A percentile compares a stretch with the other conserved stretches of the same genome.
These are phyloP conservation scores for Hydropsyche betteni DNA, from an alignment of 2,888 invertebrate species.

Conservation along the genomic window DNA sequence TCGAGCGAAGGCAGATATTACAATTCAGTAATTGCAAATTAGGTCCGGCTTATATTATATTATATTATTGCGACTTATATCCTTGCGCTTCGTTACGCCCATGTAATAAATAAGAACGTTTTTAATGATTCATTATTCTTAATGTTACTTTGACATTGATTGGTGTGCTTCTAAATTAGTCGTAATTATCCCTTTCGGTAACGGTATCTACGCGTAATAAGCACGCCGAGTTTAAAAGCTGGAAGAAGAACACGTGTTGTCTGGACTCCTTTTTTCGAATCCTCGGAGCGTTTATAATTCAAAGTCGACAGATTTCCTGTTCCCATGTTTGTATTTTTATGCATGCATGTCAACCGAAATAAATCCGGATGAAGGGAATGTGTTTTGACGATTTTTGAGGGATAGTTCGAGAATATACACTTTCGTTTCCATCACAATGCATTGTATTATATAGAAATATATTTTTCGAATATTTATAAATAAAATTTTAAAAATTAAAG, in stretches of 20 bases:
- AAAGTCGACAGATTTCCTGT: slow-evolving; percentile 44
- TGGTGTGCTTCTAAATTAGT: slow-evolving; percentile 7
- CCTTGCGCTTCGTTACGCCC: neutral
- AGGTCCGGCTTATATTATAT: neutral
- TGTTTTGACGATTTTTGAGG: no score
- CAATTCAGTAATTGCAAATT: neutral
- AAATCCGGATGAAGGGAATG: neutral
- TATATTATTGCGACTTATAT: neutral
- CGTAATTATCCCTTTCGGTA: slow-evolving; percentile 21
- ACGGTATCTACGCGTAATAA: neutral
- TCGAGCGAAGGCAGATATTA: no score
- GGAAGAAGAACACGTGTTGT: neutral
- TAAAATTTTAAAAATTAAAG: no score
- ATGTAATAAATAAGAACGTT: neutral
- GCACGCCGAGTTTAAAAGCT: neutral
- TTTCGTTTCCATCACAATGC: no score
- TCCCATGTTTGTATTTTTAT: slow-evolving; percentile 38
- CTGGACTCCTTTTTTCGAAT: neutral
- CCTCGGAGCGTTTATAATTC: slow-evolving; percentile 17
- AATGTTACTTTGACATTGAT: slow-evolving; percentile 4
- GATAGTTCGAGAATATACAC: no score
- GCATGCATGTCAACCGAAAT: slow-evolving; percentile 41
- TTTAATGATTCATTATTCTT: neutral
- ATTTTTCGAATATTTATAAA: no score
- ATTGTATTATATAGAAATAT: no score